These are phyloP conservation scores for Trissoscelio sp. DNA, from an alignment of 2,888 invertebrate genomes.

Conservation along the genomic window DNA sequence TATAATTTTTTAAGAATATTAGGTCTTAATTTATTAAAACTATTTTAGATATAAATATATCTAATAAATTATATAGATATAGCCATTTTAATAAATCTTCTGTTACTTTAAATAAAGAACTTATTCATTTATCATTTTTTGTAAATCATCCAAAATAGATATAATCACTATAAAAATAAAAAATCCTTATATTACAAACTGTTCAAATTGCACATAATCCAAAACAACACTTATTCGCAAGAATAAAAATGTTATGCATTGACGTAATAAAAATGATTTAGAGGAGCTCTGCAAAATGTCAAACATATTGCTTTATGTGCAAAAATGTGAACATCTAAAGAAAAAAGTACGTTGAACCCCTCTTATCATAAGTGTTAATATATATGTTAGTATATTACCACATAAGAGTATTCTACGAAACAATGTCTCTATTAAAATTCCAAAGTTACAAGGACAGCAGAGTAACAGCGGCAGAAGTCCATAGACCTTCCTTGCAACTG, in stretches of 20 bases:
- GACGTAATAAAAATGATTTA: constrained; percentile 1
- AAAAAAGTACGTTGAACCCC: constrained; percentile 14
- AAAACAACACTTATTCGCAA: neutral
- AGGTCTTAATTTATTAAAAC: too few relatives aligned
- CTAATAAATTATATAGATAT: too few relatives aligned
- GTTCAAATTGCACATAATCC: neutral
- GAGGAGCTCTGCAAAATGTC: neutral
- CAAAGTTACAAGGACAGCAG: constrained; percentile 65
- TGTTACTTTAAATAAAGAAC: too few relatives aligned
- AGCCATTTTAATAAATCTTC: too few relatives aligned
- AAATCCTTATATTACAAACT: neutral
- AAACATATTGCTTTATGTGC: neutral
- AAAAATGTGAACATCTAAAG: constrained; percentile 12
- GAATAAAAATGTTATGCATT: neutral
- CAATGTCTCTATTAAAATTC: constrained; percentile 68
- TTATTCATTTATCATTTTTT: too few relatives aligned
- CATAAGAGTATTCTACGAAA: constrained; percentile 45
- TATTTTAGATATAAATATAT: too few relatives aligned
- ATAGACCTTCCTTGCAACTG: constrained; percentile 58
- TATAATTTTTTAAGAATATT: too few relatives aligned
- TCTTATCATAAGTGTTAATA: constrained; percentile 39
- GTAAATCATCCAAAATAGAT: too few relatives aligned
- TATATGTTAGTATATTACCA: constrained; percentile 35
- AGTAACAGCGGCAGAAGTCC: constrained; percentile 53
- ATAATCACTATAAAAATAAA: too few relatives aligned